These are phyloP conservation scores for Tetramorium bicarinatum DNA, from an alignment of 2,888 invertebrate species.

Conservation along the genomic window DNA sequence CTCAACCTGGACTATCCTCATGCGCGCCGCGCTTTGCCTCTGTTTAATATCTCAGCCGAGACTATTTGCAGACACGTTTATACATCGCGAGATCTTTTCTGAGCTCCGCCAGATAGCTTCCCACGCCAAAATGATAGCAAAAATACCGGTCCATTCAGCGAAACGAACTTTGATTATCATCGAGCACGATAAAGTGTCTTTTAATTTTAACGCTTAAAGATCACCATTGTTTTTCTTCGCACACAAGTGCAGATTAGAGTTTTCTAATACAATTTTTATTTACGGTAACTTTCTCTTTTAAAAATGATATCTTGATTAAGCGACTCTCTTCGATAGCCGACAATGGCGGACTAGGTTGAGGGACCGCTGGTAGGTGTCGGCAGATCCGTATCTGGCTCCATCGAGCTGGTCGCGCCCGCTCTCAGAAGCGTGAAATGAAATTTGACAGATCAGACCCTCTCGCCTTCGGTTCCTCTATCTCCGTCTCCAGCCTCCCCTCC, in stretches of 20 bases:
- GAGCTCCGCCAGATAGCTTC: background rate
- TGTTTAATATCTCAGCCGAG: conserved; percentile 31
- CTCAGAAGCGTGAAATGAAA: conserved; percentile 85
- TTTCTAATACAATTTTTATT: background rate
- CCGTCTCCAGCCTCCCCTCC: conserved; percentile 17
- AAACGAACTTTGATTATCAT: conserved; percentile 6
- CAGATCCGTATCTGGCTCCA: conserved; percentile 75
- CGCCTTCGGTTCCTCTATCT: conserved; percentile 50
- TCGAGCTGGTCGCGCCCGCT: conserved; percentile 73
- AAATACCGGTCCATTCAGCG: background rate
- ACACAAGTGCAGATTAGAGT: background rate
- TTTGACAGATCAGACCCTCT: conserved; percentile 84
- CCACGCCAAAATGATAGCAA: background rate
- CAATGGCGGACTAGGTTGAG: conserved; percentile 47
- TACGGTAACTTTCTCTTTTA: conserved; percentile 1
- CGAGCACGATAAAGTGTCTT: background rate
- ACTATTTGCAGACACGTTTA: background rate
- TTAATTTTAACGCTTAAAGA: background rate
- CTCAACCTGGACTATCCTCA: conserved; percentile 65
- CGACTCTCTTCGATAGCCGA: conserved; percentile 30
- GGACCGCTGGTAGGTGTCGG: conserved; percentile 72
- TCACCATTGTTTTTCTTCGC: background rate
- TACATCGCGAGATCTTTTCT: background rate
- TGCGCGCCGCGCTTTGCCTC: conserved; percentile 26
- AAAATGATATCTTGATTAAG: conserved; percentile 51